Evolutionary conservation across 1,140 invertebrate species (phyloP).

Genomic region (Leptopilina boulardi): DNA sequence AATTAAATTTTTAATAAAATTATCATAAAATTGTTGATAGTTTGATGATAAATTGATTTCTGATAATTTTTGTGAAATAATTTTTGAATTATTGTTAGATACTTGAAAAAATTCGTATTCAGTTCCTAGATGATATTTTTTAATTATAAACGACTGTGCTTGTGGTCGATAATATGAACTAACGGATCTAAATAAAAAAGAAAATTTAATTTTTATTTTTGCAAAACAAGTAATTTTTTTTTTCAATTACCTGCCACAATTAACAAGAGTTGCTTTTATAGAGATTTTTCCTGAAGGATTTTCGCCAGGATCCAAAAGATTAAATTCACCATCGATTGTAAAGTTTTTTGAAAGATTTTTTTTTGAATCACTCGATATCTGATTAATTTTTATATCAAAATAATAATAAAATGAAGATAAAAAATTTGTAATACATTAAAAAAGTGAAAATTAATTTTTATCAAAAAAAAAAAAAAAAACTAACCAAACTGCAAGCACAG

Average conservation of each 20-base stretch:
- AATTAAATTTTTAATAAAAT: not conserved
- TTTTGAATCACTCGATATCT: not conserved
- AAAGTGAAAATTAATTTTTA: too few species aligned
- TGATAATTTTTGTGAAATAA: not conserved
- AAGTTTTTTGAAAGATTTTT: conserved; percentile 24
- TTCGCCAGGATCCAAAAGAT: conserved; percentile 44
- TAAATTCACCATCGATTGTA: conserved; percentile 43
- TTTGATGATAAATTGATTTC: not conserved
- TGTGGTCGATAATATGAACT: not conserved
- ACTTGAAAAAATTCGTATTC: not conserved
- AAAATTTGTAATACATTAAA: too few species aligned
- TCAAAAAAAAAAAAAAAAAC: not conserved
- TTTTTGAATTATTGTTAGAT: not conserved
- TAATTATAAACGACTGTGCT: not conserved
- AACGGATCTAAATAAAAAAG: not conserved
- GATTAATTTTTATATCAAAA: not conserved
- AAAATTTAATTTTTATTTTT: not conserved
- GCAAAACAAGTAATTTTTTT: not conserved
- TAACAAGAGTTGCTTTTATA: not conserved
- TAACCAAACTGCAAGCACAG: conserved; percentile 46
- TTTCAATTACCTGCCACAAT: not conserved
- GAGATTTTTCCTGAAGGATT: conserved; percentile 42
- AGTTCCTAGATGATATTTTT: not conserved
- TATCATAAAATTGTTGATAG: not conserved
- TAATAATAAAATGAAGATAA: not conserved